phyloP scores from a whole-genome alignment of 1,140 invertebrate genomes.

The Orius insidiosus region DNA sequence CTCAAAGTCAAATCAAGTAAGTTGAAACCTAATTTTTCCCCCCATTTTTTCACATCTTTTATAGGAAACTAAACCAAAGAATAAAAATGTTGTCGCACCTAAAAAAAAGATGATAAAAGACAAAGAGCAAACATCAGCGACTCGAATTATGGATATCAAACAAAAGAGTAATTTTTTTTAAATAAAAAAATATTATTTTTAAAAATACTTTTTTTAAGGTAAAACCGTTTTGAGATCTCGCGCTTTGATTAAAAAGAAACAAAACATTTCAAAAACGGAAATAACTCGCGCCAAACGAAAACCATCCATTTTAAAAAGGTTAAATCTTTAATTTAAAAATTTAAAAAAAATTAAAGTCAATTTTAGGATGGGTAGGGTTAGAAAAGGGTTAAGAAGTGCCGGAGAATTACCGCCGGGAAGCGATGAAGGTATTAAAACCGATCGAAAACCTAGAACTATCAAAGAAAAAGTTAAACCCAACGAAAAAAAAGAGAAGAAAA shows the following conservation, averaged over 20 bases:
- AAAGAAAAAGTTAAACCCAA: conserved; percentile 2
- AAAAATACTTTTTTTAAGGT: not conserved
- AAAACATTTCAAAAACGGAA: not conserved
- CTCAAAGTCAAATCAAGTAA: conserved; percentile 2
- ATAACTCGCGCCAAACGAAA: not conserved
- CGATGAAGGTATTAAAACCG: conserved; percentile 15
- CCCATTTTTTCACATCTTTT: not conserved
- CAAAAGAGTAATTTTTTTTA: too few relatives aligned
- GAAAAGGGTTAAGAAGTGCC: conserved; percentile 17
- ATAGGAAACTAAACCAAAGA: conserved; percentile 1
- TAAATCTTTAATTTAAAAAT: not conserved
- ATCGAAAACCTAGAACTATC: conserved; percentile 10
- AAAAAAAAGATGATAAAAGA: not conserved
- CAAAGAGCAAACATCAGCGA: too few relatives aligned
- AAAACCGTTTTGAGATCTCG: not conserved
- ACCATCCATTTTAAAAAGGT: not conserved
- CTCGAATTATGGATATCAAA: too few relatives aligned
- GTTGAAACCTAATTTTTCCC: not conserved
- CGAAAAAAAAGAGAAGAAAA: conserved; percentile 12
- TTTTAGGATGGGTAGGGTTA: not conserved
- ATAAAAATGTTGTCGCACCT: not conserved
- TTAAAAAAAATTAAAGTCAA: not conserved
- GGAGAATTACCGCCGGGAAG: conserved; percentile 18
- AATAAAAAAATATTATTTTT: not conserved
- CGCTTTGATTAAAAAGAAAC: not conserved